Percentiles rank a stretch among this genome's conserved stretches.
phyloP scores from a whole-genome alignment of 2,888 invertebrate genomes.

The Physocephala rufipes region DNA sequence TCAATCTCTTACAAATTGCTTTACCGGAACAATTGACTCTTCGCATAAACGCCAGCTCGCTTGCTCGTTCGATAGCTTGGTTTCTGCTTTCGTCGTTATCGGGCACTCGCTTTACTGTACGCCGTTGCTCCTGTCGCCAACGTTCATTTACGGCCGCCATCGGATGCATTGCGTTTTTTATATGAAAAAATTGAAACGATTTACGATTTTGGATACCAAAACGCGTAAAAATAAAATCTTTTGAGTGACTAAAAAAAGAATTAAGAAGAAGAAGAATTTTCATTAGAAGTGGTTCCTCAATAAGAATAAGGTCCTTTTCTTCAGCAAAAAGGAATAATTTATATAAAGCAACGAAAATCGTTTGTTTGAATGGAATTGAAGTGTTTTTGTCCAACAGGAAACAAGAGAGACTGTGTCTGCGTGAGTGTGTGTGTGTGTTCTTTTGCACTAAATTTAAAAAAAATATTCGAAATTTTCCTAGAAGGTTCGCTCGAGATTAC shows the following conservation, averaged over 20 bases:
- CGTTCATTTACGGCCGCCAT: slow-evolving; percentile 44
- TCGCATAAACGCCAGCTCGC: neutral
- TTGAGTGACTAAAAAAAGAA: neutral
- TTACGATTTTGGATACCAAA: slow-evolving; percentile 2
- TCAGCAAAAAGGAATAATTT: neutral
- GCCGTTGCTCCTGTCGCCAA: slow-evolving; percentile 30
- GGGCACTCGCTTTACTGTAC: slow-evolving; percentile 22
- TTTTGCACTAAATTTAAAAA: neutral
- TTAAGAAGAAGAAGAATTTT: neutral
- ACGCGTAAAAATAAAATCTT: slow-evolving; percentile 9
- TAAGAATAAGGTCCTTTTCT: neutral
- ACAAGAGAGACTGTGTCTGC: neutral
- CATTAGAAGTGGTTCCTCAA: neutral
- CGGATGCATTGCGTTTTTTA: slow-evolving; percentile 29
- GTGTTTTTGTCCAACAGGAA: no score
- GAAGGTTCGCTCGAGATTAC: neutral
- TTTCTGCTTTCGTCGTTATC: neutral
- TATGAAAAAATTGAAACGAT: slow-evolving; percentile 3
- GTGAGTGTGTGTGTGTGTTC: neutral
- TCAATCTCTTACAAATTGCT: no score
- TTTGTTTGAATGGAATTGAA: no score
- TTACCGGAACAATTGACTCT: no score
- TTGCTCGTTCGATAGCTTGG: slow-evolving; percentile 12
- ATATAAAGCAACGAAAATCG: neutral
- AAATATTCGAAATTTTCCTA: neutral